Evolutionary conservation across 2,888 invertebrate species (phyloP).

Genomic region (Drosophila affinis): DNA sequence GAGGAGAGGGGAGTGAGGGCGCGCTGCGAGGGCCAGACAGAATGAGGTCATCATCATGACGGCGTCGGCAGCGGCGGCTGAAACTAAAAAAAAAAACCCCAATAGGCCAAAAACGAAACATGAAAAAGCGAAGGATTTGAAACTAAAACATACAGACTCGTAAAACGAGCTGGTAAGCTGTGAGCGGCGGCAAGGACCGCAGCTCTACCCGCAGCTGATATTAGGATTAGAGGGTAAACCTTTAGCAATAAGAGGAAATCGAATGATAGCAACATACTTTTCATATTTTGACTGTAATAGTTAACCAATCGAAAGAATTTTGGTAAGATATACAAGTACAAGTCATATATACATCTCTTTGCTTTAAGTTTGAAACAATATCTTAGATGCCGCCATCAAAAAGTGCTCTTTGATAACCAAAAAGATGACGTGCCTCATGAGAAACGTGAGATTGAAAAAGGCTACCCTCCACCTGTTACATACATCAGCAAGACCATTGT

Average conservation of each 20-base stretch:
- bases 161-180: too few relatives aligned
- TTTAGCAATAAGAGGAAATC: neutral
- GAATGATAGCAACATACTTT: too few relatives aligned
- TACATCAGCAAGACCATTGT: neutral
- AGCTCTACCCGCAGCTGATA: neutral
- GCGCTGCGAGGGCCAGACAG: constrained; percentile 38
- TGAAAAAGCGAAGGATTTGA: constrained; percentile 12
- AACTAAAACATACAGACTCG: neutral
- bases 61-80: constrained; percentile 15
- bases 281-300: too few relatives aligned
- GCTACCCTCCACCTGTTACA: neutral
- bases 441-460: neutral
- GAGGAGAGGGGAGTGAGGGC: neutral
- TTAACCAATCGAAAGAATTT: too few relatives aligned
- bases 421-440: too few relatives aligned
- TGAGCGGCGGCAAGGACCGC: too few relatives aligned
- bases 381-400: neutral
- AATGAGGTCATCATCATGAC: constrained; percentile 73
- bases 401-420: neutral
- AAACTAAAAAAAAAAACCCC: constrained; percentile 51
- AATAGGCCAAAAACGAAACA: constrained; percentile 66
- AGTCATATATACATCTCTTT: too few relatives aligned
- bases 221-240: neutral
- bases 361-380: too few relatives aligned
- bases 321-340: too few relatives aligned